Conservation (phyloP, 2,113 vertebrate genomes). For the Hipposideros armiger region DNA sequence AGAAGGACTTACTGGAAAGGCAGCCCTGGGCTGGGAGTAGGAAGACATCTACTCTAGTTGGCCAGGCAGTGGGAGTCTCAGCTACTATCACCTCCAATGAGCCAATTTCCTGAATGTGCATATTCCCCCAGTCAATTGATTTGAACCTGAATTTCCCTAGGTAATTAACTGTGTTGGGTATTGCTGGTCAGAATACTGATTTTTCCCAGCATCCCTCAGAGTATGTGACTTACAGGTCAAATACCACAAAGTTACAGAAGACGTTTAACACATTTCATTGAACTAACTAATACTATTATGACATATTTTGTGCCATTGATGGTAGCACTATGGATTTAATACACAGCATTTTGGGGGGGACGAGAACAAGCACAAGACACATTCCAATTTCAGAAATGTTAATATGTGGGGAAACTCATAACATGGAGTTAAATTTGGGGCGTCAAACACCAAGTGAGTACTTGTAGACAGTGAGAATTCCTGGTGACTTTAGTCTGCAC, state of each 20-base stretch:
- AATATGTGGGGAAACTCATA: not conserved
- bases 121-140: conserved; percentile 46
- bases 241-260: not conserved
- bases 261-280: not conserved
- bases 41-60: not conserved
- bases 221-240: conserved; percentile 14
- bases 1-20: conserved; percentile 79
- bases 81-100: conserved; percentile 41
- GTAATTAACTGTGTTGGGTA: conserved; percentile 1
- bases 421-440: not conserved
- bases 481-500: not conserved
- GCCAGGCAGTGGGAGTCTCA: not conserved
- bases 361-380: not conserved
- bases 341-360: not conserved
- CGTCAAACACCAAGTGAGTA: not conserved
- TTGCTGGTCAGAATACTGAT: not conserved
- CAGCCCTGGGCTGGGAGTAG: not conserved
- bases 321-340: not conserved
- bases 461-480: not conserved
- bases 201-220: conserved; percentile 49
- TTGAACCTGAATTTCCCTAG: conserved; percentile 40
- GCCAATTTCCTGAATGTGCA: conserved; percentile 46
- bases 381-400: conserved; percentile 3
- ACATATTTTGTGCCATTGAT: not conserved
- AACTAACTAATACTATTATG: not conserved